These are phyloP conservation scores for Heterochromis multidens DNA, from an alignment of 2,113 vertebrate species.

Conservation along the genomic window DNA sequence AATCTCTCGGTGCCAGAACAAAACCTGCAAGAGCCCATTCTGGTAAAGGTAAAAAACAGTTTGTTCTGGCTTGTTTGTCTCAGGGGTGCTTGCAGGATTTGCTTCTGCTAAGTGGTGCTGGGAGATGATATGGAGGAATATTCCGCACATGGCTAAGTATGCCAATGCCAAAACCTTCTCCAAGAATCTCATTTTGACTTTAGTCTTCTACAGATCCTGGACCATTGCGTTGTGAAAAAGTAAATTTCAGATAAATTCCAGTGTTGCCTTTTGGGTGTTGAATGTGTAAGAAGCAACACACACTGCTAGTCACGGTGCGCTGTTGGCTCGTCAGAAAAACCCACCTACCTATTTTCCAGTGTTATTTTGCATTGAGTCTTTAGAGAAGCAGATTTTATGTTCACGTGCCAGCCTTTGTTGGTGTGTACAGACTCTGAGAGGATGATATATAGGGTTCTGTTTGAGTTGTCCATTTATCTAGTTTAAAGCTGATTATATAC, in stretches of 20 bases:
- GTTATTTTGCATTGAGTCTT: neutral
- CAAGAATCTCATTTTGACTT: neutral
- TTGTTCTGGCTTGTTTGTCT: conserved; percentile 5
- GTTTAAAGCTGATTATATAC: neutral
- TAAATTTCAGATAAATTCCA: neutral
- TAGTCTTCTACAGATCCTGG: neutral
- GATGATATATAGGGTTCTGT: neutral
- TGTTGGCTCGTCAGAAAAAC: neutral
- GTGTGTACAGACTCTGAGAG: neutral
- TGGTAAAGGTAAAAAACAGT: neutral
- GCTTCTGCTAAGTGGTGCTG: neutral
- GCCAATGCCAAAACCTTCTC: neutral
- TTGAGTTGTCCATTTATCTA: neutral
- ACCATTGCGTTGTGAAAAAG: neutral
- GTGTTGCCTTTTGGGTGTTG: neutral
- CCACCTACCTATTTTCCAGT: neutral
- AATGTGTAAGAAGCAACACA: neutral
- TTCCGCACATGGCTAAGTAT: neutral
- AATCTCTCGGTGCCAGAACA: neutral
- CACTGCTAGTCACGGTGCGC: neutral
- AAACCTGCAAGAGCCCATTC: neutral
- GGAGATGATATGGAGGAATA: neutral
- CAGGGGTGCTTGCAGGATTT: neutral
- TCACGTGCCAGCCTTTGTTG: neutral
- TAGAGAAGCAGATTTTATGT: neutral